Percentiles rank a stretch among this genome's conserved stretches.
phyloP scores from a whole-genome alignment of 2,888 invertebrate genomes.

The Diaprepes abbreviatus region DNA sequence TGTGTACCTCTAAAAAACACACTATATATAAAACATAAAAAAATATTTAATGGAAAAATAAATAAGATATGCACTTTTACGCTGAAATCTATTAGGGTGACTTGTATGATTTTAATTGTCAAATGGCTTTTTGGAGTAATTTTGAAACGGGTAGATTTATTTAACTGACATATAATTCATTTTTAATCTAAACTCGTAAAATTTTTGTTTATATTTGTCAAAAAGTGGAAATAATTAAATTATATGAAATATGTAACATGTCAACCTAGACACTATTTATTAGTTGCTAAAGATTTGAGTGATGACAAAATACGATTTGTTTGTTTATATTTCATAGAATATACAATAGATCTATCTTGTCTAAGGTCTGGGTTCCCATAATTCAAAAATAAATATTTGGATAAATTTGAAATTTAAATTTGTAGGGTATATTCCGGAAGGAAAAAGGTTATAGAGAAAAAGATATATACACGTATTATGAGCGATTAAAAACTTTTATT shows the following conservation, averaged over 20 bases:
- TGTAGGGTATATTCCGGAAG: background rate
- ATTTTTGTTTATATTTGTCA: background rate
- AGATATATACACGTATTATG: no score
- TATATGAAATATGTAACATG: background rate
- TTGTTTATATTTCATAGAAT: slow-evolving; percentile 9
- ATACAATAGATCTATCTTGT: slow-evolving; percentile 29
- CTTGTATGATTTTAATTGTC: no score
- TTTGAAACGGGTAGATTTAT: no score
- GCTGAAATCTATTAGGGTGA: no score
- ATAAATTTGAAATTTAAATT: background rate
- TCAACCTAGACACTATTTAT: slow-evolving; percentile 10
- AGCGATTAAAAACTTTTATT: no score
- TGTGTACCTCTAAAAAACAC: no score
- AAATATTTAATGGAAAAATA: no score
- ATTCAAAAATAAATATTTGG: slow-evolving; percentile 15
- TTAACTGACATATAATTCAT: no score
- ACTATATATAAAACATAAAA: no score
- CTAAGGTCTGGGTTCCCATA: slow-evolving; percentile 38
- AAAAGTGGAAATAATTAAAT: slow-evolving; percentile 4
- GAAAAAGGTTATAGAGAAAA: no score
- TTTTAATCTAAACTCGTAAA: background rate
- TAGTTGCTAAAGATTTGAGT: slow-evolving; percentile 2
- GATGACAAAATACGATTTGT: slow-evolving; percentile 1
- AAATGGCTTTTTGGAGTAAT: no score
- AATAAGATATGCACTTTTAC: no score